phyloP scores from a whole-genome alignment of 2,797 vertebrate genomes.

The Strix occidentalis region DNA sequence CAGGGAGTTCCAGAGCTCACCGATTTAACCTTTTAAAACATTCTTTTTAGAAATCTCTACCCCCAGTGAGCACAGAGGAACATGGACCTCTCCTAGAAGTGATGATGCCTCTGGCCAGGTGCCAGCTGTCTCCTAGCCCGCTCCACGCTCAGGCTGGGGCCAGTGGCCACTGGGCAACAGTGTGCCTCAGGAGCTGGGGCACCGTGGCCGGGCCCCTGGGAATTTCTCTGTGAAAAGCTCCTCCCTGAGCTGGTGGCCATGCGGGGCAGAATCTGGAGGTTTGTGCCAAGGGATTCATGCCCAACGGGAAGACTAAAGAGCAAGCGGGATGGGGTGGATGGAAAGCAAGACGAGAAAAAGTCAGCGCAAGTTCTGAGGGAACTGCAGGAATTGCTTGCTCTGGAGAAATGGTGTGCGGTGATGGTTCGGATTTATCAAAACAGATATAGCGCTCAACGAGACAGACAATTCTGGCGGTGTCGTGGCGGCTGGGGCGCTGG shows the following conservation, averaged over 20 bases:
- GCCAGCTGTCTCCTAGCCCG: rapidly evolving
- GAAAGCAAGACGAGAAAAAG: neutral
- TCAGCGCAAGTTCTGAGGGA: neutral
- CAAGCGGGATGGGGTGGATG: neutral
- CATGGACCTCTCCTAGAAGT: rapidly evolving
- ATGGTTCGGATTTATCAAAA: neutral
- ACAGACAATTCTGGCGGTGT: neutral
- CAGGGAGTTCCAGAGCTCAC: neutral
- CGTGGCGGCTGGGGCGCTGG: neutral
- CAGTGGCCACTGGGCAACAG: neutral
- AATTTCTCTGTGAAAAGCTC: neutral
- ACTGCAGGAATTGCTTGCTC: neutral
- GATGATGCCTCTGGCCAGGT: rapidly evolving
- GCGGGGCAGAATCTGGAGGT: neutral
- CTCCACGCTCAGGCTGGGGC: rapidly evolving
- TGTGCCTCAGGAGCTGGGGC: too few species aligned
- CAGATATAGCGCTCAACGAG: rapidly evolving
- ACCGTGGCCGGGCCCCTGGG: rapidly evolving
- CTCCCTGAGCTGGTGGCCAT: neutral
- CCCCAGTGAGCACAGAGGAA: neutral
- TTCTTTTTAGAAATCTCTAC: neutral
- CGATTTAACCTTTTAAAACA: rapidly evolving
- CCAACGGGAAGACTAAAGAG: too few species aligned
- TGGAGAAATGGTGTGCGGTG: neutral
- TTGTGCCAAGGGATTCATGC: neutral